Evolutionary conservation across 1,140 invertebrate species (phyloP).

Genomic region (Littorina saxatilis): DNA sequence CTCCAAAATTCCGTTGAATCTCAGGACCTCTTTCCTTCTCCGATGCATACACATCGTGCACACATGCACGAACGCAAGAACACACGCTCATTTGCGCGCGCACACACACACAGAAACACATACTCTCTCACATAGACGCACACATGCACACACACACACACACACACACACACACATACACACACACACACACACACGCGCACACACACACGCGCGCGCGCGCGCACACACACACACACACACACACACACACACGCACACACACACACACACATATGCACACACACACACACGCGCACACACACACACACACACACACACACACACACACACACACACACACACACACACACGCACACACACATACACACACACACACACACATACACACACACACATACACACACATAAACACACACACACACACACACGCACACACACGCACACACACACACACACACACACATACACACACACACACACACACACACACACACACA

Average conservation of each 20-base stretch:
- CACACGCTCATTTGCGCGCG: background rate
- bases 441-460: too few species aligned
- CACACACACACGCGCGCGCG: background rate
- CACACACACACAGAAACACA: background rate
- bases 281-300: background rate
- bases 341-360: background rate
- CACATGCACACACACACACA: background rate
- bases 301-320: background rate
- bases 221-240: background rate
- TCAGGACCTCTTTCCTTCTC: too few species aligned
- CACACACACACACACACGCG: background rate
- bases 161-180: background rate
- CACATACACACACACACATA: too few species aligned
- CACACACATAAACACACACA: too few species aligned
- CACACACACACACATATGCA: background rate
- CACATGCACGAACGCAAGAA: background rate
- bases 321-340: background rate
- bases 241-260: background rate
- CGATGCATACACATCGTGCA: background rate
- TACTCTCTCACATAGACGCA: background rate
- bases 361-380: background rate
- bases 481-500: too few species aligned
- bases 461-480: too few species aligned
- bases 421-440: too few species aligned
- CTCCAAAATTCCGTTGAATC: too few species aligned